phyloP scores from a whole-genome alignment of 2,888 invertebrate species.

The Dimorphilus gyrociliatus region DNA sequence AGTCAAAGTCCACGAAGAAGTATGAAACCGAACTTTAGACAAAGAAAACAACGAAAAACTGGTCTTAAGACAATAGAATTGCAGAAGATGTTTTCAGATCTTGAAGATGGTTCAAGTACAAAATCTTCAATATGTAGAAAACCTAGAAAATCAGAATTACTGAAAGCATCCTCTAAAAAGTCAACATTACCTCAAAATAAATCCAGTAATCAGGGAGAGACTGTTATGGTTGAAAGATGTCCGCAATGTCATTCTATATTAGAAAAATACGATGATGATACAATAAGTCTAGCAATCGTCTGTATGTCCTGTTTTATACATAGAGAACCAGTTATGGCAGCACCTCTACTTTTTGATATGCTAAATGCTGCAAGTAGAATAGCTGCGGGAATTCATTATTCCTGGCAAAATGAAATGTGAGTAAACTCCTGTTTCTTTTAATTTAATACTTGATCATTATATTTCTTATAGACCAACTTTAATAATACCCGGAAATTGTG shows the following conservation, averaged over 20 bases:
- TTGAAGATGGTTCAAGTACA: slow-evolving; percentile 10
- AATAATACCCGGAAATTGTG: slow-evolving; percentile 79
- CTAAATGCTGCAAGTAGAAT: slow-evolving; percentile 72
- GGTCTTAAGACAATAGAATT: slow-evolving; percentile 34
- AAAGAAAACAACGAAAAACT: slow-evolving; percentile 30
- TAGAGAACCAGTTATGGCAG: slow-evolving; percentile 78
- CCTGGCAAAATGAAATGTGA: slow-evolving; percentile 33
- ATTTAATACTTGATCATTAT: slow-evolving; percentile 1
- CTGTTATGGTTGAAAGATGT: too few relatives aligned
- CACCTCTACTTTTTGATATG: slow-evolving; percentile 76
- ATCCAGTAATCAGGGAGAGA: slow-evolving; percentile 8
- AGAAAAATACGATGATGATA: slow-evolving; percentile 78
- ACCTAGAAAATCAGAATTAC: too few relatives aligned
- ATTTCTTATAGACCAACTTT: slow-evolving; percentile 36
- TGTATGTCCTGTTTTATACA: slow-evolving; percentile 88
- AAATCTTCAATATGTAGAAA: too few relatives aligned
- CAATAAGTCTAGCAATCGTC: slow-evolving; percentile 79
- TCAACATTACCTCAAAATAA: background rate
- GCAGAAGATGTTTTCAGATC: slow-evolving; percentile 31
- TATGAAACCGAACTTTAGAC: too few relatives aligned
- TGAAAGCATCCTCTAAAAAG: too few relatives aligned
- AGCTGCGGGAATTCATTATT: slow-evolving; percentile 16
- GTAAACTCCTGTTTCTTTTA: slow-evolving; percentile 1
- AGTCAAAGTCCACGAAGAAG: too few relatives aligned
- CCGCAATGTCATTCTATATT: slow-evolving; percentile 64